Conservation (phyloP, 2,797 vertebrate genomes). For the Naso thynnoides region DNA sequence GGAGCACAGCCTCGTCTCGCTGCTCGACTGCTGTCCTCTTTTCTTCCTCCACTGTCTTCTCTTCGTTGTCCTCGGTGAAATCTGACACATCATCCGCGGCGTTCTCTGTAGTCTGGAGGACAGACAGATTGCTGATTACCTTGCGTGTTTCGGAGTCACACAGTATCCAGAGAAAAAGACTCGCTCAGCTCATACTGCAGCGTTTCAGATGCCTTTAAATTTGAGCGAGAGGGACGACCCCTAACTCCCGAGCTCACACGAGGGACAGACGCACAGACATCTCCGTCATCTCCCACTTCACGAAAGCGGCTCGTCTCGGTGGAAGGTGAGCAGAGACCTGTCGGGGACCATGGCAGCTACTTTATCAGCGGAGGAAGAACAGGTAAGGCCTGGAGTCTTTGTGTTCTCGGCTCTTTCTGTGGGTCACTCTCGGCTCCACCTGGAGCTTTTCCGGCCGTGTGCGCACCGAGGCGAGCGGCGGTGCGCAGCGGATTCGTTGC, state of each 20-base stretch:
- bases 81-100: constrained; percentile 53
- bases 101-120: constrained; percentile 24
- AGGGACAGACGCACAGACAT: constrained; percentile 48
- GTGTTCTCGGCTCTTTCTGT: not conserved
- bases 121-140: constrained; percentile 39
- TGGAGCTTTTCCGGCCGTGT: too few species aligned
- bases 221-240: constrained; percentile 53
- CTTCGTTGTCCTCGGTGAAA: constrained; percentile 51
- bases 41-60: not conserved
- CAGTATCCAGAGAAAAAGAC: not conserved
- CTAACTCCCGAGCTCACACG: constrained; percentile 47
- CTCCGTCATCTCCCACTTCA: constrained; percentile 52
- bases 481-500: constrained; percentile 62
- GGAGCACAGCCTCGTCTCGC: constrained; percentile 44
- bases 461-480: constrained; percentile 34
- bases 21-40: constrained; percentile 10
- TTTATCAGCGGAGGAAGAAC: constrained; percentile 93
- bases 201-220: constrained; percentile 60
- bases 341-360: constrained; percentile 88
- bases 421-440: constrained; percentile 34
- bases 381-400: constrained; percentile 84
- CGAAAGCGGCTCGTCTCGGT: constrained; percentile 63
- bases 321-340: constrained; percentile 50
- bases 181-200: constrained; percentile 10
- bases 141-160: constrained; percentile 24